Percentiles rank a stretch among this genome's conserved stretches.
These are phyloP conservation scores for Liolophura sinensis DNA, from an alignment of 1,140 invertebrate species.

Conservation along the genomic window DNA sequence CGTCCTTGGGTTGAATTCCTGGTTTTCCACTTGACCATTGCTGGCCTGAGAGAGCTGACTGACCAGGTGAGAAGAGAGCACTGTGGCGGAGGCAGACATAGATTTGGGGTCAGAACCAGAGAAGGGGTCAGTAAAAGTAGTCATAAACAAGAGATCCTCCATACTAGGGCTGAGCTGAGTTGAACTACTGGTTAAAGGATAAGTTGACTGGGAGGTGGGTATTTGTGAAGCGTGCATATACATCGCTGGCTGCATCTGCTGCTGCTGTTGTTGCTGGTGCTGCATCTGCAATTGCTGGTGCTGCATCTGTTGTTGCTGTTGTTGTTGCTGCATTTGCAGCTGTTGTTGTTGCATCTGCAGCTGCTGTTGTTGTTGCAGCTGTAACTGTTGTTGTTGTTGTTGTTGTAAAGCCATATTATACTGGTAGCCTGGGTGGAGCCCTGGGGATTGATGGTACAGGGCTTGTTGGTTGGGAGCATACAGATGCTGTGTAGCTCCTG, in stretches of 20 bases:
- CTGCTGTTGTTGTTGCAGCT: conserved; percentile 18
- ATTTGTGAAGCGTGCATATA: too few species aligned
- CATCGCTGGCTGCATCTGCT: conserved; percentile 12
- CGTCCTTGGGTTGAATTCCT: too few species aligned
- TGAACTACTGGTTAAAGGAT: too few species aligned
- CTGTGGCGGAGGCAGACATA: background rate
- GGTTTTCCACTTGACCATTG: too few species aligned
- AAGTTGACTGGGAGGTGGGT: too few species aligned
- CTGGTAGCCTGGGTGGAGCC: conserved; percentile 3
- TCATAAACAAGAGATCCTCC: background rate
- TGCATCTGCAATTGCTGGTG: conserved; percentile 25
- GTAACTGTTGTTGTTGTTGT: conserved; percentile 29
- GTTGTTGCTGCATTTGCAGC: conserved; percentile 18
- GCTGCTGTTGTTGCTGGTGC: conserved; percentile 52
- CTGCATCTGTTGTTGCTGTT: conserved; percentile 26
- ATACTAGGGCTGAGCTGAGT: too few species aligned
- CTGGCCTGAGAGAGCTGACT: background rate
- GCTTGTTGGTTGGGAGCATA: conserved; percentile 1
- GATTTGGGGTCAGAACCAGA: conserved; percentile 1
- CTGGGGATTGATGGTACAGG: too few species aligned
- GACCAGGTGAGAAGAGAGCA: conserved; percentile 8
- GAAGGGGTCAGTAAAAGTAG: conserved; percentile 1
- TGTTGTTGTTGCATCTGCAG: conserved; percentile 25
- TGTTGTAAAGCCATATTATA: conserved; percentile 21
- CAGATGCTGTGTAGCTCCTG: conserved; percentile 9